These are phyloP conservation scores for human DNA, from an alignment of 2,113 vertebrate genomes.

Conservation along the genomic window GRCh38 chr1:72890501-72891000, in stretches of 20 bases:
- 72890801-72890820: not conserved
- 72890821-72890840: not conserved
- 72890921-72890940: not conserved
- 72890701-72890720: not conserved
- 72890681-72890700: not conserved
- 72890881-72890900: not conserved
- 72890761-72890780: not conserved
- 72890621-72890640: slow-evolving; percentile 21
- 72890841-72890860: not conserved
- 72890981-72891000: not conserved
- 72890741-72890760: not conserved
- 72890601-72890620: slow-evolving; percentile 45
- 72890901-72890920: not conserved
- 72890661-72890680: not conserved
- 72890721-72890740: not conserved
- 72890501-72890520: slow-evolving; percentile 41
- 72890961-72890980: not conserved
- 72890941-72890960: not conserved
- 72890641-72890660: slow-evolving; percentile 12
- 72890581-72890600: slow-evolving; percentile 27
- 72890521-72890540: slow-evolving; percentile 57
- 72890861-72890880: not conserved
- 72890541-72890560: slow-evolving; percentile 60
- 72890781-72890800: not conserved
- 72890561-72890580: slow-evolving; percentile 57